These are phyloP conservation scores for Chloroceryle inda DNA, from an alignment of 2,797 vertebrate species.

Conservation along the genomic window DNA sequence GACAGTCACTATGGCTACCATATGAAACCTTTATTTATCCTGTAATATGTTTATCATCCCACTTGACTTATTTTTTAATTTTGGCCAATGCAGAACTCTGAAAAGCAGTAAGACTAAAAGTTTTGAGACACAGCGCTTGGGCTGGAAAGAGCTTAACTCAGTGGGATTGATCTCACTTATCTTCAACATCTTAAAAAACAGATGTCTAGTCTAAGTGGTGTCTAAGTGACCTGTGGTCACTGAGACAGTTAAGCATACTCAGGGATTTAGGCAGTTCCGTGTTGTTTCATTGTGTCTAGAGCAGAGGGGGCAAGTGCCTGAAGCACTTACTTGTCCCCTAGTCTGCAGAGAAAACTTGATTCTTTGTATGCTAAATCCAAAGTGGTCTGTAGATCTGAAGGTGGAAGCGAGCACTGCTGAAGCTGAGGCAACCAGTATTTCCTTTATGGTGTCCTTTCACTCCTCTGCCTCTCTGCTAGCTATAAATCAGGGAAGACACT, in stretches of 20 bases:
- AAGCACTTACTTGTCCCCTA: background rate
- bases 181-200: background rate
- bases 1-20: background rate
- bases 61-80: background rate
- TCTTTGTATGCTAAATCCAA: background rate
- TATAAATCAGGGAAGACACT: background rate
- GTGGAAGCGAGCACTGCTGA: background rate
- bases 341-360: background rate
- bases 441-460: background rate
- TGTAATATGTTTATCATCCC: background rate
- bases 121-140: background rate
- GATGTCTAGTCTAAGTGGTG: background rate
- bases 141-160: background rate
- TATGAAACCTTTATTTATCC: background rate
- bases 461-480: background rate
- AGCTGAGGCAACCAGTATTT: accelerated
- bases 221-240: background rate
- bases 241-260: background rate
- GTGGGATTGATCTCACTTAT: background rate
- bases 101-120: background rate
- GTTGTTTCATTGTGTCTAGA: background rate
- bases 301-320: background rate
- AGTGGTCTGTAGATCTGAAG: background rate
- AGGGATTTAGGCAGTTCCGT: background rate
- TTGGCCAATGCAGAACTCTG: background rate